Evolutionary conservation across 2,797 vertebrate genomes (phyloP).

Genomic region (Gephyroberyx darwinii): DNA sequence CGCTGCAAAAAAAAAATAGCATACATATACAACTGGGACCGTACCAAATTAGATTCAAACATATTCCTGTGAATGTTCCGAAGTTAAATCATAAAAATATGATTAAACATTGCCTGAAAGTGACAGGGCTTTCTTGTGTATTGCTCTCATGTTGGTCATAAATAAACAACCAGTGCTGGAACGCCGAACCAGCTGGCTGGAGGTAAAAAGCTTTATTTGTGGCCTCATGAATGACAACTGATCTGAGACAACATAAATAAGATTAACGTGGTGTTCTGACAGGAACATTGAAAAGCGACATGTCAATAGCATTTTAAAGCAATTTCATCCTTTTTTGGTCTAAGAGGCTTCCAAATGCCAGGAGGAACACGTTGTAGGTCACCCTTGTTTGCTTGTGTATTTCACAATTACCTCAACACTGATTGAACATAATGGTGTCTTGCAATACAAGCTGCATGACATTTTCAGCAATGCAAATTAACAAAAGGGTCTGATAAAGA

Average conservation of each 20-base stretch:
- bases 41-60: conserved; percentile 52
- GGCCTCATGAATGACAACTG: conserved; percentile 40
- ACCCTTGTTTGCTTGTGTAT: conserved; percentile 42
- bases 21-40: conserved; percentile 11
- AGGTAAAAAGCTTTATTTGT: conserved; percentile 48
- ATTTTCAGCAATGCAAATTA: conserved; percentile 63
- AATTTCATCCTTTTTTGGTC: conserved; percentile 31
- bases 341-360: conserved; percentile 60
- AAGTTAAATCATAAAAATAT: conserved; percentile 63
- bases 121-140: conserved; percentile 56
- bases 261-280: conserved; percentile 52
- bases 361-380: conserved; percentile 43
- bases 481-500: conserved; percentile 27
- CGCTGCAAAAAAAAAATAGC: conserved; percentile 9
- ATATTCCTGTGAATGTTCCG: conserved; percentile 50
- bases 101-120: conserved; percentile 60
- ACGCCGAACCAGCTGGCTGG: conserved; percentile 45
- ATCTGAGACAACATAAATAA: conserved; percentile 56
- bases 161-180: conserved; percentile 58
- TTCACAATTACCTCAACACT: conserved; percentile 52
- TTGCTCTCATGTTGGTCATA: conserved; percentile 50
- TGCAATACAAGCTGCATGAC: conserved; percentile 47
- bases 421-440: conserved; percentile 60
- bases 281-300: conserved; percentile 43
- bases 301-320: conserved; percentile 54